Conservation (phyloP, 2,113 vertebrate species). For the Cryptomyrus ogoouensis region DNA sequence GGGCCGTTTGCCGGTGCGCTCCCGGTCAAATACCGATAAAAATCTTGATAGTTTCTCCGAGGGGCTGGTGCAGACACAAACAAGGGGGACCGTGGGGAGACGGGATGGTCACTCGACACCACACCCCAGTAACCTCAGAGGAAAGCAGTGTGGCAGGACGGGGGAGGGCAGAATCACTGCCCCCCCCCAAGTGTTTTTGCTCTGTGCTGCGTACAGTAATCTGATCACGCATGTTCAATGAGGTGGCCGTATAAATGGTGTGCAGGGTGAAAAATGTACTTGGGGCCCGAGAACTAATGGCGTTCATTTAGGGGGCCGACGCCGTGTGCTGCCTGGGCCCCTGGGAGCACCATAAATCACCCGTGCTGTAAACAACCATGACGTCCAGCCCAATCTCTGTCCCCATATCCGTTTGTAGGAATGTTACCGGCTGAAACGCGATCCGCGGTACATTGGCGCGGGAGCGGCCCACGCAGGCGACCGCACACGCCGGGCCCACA, state of each 20-base stretch:
- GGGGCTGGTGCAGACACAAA: conserved; percentile 2
- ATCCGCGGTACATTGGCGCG: conserved; percentile 33
- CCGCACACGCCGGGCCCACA: conserved; percentile 42
- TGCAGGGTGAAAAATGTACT: conserved; percentile 13
- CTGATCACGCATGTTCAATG: not conserved
- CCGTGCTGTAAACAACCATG: conserved; percentile 67
- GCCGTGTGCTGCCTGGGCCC: conserved; percentile 41
- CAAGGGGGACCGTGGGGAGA: conserved; percentile 2
- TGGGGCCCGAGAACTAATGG: conserved; percentile 27
- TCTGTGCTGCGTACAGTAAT: not conserved
- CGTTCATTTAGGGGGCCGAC: conserved; percentile 31
- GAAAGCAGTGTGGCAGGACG: not conserved
- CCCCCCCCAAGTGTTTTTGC: not conserved
- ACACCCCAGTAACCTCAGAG: not conserved
- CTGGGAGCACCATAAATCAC: conserved; percentile 66
- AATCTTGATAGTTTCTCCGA: conserved; percentile 7
- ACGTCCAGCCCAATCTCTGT: conserved; percentile 63
- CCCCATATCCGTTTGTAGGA: conserved; percentile 61
- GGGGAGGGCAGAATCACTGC: not conserved
- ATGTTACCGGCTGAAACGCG: conserved; percentile 59
- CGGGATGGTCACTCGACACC: conserved; percentile 5
- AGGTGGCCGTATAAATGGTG: not conserved
- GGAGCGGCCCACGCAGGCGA: not conserved
- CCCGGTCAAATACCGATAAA: conserved; percentile 15
- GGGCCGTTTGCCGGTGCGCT: not conserved